Evolutionary conservation across 2,888 invertebrate species (phyloP), one percentile per base, ranked within the genome.

Genomic region (Latrodectus elegans): DNA sequence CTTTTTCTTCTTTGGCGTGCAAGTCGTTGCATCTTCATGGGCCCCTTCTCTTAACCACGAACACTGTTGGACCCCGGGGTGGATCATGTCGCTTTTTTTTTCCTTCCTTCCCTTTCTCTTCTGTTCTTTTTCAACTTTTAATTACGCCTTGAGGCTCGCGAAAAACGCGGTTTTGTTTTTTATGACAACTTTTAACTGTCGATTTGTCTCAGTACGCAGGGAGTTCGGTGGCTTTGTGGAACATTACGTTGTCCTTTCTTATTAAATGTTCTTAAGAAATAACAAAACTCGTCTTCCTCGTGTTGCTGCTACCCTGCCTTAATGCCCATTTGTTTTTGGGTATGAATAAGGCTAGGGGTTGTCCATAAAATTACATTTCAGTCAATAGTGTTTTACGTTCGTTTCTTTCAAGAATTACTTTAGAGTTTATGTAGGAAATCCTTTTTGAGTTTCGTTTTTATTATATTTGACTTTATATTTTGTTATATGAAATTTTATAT

Each of bases 111-210:
- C 81, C 81, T 81, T 87, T 87, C 60, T 60, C 38, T 38, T 38
- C 74, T 74, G 71, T 51, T 80, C 53, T 76, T 83, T 83, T 83
- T 83, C 71, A 38, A 67, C 77, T 82, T 81, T 87, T 87, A 87
- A 87, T 87, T 87, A 68, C 76, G 81, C 86, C 86, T 73, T 38
- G 68, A 8, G 80, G 77, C 26, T 26, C 65, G n/a, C 52, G 14
- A 64, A 68, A 68, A 17, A 68, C 67, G 67, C 55, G 51, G 65
- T 84, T 84, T 79, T 73, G 72, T 79, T 73, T 81, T 52, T 77
- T 53, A 76, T 72, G 65, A 60, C 51, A 74, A n/a, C 72, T 80
- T 80, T 73, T 73, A 65, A 72, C 72, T 71, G 51, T 64, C 51
- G 80, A 73, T 64, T 71, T 79, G 38, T 79, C 71, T 79, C n/a